phyloP scores from a whole-genome alignment of 2,888 invertebrate genomes.

The Eristalis intricaria region DNA sequence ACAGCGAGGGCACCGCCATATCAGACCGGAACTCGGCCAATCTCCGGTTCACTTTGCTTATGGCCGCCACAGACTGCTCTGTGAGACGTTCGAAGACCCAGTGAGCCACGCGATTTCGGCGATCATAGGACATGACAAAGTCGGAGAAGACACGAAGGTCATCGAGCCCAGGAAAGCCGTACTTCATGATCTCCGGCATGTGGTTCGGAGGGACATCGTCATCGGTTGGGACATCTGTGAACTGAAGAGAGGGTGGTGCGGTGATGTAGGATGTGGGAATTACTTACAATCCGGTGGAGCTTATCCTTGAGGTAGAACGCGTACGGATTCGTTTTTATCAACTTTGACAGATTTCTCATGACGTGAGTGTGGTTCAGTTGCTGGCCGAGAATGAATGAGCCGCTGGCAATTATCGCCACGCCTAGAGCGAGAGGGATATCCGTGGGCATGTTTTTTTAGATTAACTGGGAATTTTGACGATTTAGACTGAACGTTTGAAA shows the following conservation, averaged over 20 bases:
- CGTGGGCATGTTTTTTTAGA: slow-evolving; percentile 6
- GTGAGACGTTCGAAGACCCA: slow-evolving; percentile 99
- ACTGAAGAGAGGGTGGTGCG: neutral
- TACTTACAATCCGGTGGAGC: slow-evolving; percentile 46
- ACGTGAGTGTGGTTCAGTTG: slow-evolving; percentile 7
- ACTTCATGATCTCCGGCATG: slow-evolving; percentile 92
- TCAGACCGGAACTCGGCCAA: slow-evolving; percentile 92
- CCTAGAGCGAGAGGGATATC: slow-evolving; percentile 15
- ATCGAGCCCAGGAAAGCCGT: slow-evolving; percentile 94
- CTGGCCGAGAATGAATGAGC: slow-evolving; percentile 42
- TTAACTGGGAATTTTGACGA: slow-evolving; percentile 13
- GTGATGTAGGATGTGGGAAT: neutral
- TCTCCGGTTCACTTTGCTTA: slow-evolving; percentile 86
- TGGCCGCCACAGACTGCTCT: slow-evolving; percentile 85
- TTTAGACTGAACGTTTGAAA: neutral
- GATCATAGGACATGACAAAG: slow-evolving; percentile 95
- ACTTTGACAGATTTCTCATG: neutral
- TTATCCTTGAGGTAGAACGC: slow-evolving; percentile 44
- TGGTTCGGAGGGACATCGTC: slow-evolving; percentile 66
- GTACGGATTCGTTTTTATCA: slow-evolving; percentile 47
- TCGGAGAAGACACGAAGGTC: slow-evolving; percentile 93
- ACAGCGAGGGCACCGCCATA: slow-evolving; percentile 89
- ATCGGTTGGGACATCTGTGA: neutral
- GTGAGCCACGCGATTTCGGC: slow-evolving; percentile 91
- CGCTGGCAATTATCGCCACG: slow-evolving; percentile 19